phyloP scores from a whole-genome alignment of 2,888 invertebrate genomes.

The Heliconius ismenius region DNA sequence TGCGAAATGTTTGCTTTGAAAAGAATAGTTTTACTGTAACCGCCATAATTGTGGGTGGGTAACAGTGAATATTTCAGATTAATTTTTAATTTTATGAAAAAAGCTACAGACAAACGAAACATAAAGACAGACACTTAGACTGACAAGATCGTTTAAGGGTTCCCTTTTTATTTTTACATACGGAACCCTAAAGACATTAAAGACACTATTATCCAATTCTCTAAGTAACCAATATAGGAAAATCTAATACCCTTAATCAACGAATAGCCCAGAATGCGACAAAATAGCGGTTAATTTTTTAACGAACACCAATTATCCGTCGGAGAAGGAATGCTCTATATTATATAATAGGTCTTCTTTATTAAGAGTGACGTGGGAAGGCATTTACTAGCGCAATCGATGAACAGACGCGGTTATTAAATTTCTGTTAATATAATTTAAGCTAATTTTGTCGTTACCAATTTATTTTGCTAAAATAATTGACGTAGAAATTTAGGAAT shows the following conservation, averaged over 20 bases:
- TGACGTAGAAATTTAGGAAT: neutral
- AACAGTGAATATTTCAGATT: too few species aligned
- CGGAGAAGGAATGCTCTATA: constrained; percentile 59
- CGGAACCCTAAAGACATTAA: neutral
- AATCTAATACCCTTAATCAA: constrained; percentile 43
- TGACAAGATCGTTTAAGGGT: too few species aligned
- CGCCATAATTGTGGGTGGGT: too few species aligned
- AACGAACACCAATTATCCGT: constrained; percentile 71
- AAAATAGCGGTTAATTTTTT: constrained; percentile 69
- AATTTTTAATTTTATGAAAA: too few species aligned
- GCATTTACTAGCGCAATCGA: constrained; percentile 37
- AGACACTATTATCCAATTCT: neutral
- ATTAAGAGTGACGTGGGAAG: constrained; percentile 78
- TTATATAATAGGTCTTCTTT: constrained; percentile 69
- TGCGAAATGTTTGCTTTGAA: neutral
- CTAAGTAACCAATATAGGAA: neutral
- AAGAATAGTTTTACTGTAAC: neutral
- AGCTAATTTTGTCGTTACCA: neutral
- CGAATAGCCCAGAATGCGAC: constrained; percentile 45
- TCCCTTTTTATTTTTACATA: too few species aligned
- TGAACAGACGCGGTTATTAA: constrained; percentile 44
- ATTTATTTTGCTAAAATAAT: neutral
- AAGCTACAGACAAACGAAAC: too few species aligned
- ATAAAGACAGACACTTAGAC: too few species aligned
- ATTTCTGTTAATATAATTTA: constrained; percentile 31